Conservation (phyloP, 2,113 vertebrate species). For the Tiliqua scincoides region DNA sequence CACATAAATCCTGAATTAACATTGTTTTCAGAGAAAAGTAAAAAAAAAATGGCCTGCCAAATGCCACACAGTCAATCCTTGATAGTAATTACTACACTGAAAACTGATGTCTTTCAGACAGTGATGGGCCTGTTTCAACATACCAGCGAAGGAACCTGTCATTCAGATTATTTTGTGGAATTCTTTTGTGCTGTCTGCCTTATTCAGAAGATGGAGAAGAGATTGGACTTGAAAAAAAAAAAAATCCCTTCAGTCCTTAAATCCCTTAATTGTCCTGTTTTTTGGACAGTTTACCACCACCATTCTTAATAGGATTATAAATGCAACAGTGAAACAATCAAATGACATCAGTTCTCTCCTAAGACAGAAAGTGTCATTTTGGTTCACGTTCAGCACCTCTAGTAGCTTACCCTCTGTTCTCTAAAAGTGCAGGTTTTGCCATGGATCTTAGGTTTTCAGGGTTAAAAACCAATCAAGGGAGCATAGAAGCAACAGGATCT, state of each 20-base stretch:
- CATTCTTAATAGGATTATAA: background rate
- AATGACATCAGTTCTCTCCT: background rate
- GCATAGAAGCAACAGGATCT: slow-evolving; percentile 4
- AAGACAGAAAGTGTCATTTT: background rate
- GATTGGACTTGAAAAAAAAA: background rate
- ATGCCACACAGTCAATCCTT: background rate
- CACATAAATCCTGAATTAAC: too few species aligned
- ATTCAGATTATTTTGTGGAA: background rate
- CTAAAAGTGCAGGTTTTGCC: background rate
- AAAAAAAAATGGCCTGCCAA: background rate
- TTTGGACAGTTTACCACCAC: background rate
- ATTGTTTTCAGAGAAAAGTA: background rate
- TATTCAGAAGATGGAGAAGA: background rate
- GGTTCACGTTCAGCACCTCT: background rate
- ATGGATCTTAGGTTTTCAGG: background rate
- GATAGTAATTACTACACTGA: background rate
- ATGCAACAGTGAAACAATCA: background rate
- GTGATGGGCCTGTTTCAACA: background rate
- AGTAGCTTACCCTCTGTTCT: background rate
- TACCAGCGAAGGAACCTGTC: background rate
- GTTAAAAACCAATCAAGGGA: background rate
- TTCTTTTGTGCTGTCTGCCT: background rate
- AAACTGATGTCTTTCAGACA: background rate
- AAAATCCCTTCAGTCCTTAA: background rate
- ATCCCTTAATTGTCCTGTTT: background rate